Percentiles rank a stretch among this genome's conserved stretches.
These are phyloP conservation scores for Colinus virginianus DNA, from an alignment of 2,113 vertebrate genomes.

Conservation along the genomic window DNA sequence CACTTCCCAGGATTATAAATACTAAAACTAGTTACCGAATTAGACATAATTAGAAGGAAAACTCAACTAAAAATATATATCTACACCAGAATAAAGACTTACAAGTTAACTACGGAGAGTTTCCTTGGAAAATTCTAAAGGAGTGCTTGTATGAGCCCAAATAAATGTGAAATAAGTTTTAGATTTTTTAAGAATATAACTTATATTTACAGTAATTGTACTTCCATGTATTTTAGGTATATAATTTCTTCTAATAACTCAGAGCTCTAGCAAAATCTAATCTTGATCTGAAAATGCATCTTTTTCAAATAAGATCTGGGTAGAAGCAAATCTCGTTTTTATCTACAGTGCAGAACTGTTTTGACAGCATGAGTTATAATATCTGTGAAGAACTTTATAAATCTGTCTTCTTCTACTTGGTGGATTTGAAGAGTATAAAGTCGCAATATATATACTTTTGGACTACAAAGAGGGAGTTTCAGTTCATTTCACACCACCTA, in stretches of 20 bases:
- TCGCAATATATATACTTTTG: neutral
- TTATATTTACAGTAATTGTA: neutral
- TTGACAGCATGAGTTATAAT: neutral
- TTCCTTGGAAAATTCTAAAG: constrained; percentile 25
- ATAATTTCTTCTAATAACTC: neutral
- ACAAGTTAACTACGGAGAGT: neutral
- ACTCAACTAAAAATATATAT: constrained; percentile 3
- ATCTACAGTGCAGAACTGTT: neutral
- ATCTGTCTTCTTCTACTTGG: neutral
- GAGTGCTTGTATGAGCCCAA: neutral
- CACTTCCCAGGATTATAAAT: neutral
- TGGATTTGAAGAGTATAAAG: neutral
- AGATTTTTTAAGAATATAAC: neutral
- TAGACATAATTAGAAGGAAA: constrained; percentile 37
- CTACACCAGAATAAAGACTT: constrained; percentile 4
- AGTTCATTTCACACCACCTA: neutral
- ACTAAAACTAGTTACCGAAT: constrained; percentile 6
- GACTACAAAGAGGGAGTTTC: neutral
- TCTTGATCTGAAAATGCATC: neutral
- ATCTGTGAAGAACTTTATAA: neutral
- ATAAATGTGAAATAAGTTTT: neutral
- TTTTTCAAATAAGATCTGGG: neutral
- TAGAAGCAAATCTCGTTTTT: neutral
- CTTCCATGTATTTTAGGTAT: neutral
- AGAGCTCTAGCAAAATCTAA: neutral